Evolutionary conservation across 2,888 invertebrate species (phyloP).

Genomic region (Hydraecia micacea): DNA sequence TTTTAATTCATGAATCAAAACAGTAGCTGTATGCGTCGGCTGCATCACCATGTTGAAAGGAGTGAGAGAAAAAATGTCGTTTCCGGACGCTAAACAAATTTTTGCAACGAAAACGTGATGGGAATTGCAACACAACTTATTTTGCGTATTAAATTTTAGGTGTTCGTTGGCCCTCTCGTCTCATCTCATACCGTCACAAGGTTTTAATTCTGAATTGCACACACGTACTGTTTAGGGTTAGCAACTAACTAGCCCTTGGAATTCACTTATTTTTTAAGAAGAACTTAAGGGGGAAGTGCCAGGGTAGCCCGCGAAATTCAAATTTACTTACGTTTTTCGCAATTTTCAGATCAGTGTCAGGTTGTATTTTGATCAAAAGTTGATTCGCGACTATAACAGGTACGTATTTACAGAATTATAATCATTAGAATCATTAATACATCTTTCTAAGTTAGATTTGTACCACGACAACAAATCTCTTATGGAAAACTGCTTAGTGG

Average conservation of each 20-base stretch:
- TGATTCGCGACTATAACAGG: too few species aligned
- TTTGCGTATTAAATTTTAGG: slow-evolving; percentile 34
- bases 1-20: slow-evolving; percentile 85
- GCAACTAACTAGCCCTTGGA: slow-evolving; percentile 17
- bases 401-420: too few species aligned
- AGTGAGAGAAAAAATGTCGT: slow-evolving; percentile 71
- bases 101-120: slow-evolving; percentile 76
- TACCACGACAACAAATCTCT: too few species aligned
- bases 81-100: slow-evolving; percentile 82
- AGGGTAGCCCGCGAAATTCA: too few species aligned
- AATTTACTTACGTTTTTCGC: too few species aligned
- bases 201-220: slow-evolving; percentile 33
- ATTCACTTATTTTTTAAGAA: slow-evolving; percentile 1
- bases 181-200: slow-evolving; percentile 13
- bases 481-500: too few species aligned
- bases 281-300: too few species aligned
- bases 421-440: too few species aligned
- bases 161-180: slow-evolving; percentile 17
- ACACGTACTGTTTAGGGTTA: slow-evolving; percentile 44
- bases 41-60: slow-evolving; percentile 68
- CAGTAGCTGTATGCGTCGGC: slow-evolving; percentile 71
- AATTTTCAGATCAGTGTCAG: too few species aligned
- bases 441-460: too few species aligned
- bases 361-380: too few species aligned
- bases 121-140: slow-evolving; percentile 65